phyloP scores from a whole-genome alignment of 2,113 vertebrate species.

The Mesembrinibis cayennensis region DNA sequence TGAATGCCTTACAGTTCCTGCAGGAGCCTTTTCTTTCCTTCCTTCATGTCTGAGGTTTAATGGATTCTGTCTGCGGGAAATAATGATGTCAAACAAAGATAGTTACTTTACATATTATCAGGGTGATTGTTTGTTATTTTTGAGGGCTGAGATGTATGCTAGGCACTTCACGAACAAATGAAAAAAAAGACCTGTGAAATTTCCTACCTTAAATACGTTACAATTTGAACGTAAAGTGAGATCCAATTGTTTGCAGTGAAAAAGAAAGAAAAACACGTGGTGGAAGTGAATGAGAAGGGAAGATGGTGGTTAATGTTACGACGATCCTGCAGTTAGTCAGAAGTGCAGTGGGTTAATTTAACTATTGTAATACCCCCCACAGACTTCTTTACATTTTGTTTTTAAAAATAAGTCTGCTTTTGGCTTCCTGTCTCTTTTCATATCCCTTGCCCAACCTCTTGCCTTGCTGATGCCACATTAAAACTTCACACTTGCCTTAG shows the following conservation, averaged over 20 bases:
- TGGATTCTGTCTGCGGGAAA: not conserved
- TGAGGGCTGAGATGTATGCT: not conserved
- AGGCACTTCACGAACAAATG: not conserved
- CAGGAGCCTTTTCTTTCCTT: not conserved
- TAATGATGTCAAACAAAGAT: not conserved
- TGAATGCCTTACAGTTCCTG: not conserved
- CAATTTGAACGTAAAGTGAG: not conserved
- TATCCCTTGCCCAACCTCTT: not conserved
- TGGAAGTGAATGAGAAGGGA: not conserved
- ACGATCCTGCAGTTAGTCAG: not conserved
- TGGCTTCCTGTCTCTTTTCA: not conserved
- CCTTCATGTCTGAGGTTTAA: not conserved
- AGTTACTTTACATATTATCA: not conserved
- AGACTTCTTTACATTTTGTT: not conserved
- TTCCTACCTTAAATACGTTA: not conserved
- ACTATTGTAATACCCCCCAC: not conserved
- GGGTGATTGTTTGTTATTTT: not conserved
- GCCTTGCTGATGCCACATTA: not conserved
- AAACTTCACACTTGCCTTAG: not conserved
- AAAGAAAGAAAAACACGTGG: not conserved
- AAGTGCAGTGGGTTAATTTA: not conserved
- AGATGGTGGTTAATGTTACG: not conserved
- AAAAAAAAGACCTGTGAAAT: not conserved
- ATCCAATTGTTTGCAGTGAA: not conserved
- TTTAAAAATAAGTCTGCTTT: not conserved